Conservation (phyloP, 1,140 invertebrate species). For the Drosophila jambulina region DNA sequence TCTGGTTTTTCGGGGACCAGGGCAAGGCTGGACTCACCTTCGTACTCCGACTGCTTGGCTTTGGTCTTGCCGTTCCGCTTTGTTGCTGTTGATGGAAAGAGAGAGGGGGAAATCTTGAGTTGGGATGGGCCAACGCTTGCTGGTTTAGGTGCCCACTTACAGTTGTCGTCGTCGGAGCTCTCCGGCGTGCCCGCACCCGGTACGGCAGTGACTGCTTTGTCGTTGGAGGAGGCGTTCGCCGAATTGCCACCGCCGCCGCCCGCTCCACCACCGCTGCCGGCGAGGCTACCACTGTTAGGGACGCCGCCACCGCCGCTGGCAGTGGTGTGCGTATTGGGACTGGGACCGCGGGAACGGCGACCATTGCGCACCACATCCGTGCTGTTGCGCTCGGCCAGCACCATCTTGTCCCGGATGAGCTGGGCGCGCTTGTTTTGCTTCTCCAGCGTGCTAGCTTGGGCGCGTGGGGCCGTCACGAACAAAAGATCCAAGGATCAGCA, state of each 20-base stretch:
- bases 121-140: background rate
- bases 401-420: slow-evolving; percentile 88
- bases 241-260: slow-evolving; percentile 41
- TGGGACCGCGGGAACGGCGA: slow-evolving; percentile 93
- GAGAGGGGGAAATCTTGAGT: background rate
- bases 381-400: slow-evolving; percentile 93
- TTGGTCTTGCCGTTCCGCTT: slow-evolving; percentile 82
- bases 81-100: slow-evolving; percentile 63
- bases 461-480: slow-evolving; percentile 15
- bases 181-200: slow-evolving; percentile 87
- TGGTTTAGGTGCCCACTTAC: slow-evolving; percentile 85
- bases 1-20: no score
- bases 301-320: slow-evolving; percentile 36
- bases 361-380: slow-evolving; percentile 93
- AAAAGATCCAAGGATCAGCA: slow-evolving; percentile 23
- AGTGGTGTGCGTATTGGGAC: slow-evolving; percentile 93
- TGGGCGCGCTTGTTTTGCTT: slow-evolving; percentile 82
- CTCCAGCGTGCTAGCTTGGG: slow-evolving; percentile 66
- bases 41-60: slow-evolving; percentile 83
- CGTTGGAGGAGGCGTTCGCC: slow-evolving; percentile 24
- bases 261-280: slow-evolving; percentile 38
- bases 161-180: slow-evolving; percentile 93
- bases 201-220: slow-evolving; percentile 54
- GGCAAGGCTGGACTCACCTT: slow-evolving; percentile 57
- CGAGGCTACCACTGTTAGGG: slow-evolving; percentile 14